These are phyloP conservation scores for Sinotaia quadrata DNA, from an alignment of 2,888 invertebrate genomes.

Conservation along the genomic window DNA sequence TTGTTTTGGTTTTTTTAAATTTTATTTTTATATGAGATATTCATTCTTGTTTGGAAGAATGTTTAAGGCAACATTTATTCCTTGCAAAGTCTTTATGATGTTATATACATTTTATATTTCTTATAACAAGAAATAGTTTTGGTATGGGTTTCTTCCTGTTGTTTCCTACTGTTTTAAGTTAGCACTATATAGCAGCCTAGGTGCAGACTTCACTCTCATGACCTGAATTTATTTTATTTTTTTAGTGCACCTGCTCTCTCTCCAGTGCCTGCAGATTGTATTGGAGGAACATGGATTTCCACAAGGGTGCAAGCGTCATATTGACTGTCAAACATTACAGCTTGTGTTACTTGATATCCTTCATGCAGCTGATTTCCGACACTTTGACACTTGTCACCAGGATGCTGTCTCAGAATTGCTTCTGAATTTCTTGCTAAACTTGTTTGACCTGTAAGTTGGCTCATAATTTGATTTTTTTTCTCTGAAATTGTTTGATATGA, in stretches of 20 bases:
- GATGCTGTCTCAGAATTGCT: slow-evolving; percentile 56
- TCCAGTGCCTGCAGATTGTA: slow-evolving; percentile 79
- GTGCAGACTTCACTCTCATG: no score
- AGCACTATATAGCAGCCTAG: no score
- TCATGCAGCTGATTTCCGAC: slow-evolving; percentile 41
- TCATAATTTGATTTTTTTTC: neutral
- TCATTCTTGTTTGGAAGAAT: no score
- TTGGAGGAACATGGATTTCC: slow-evolving; percentile 81
- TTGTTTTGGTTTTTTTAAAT: no score
- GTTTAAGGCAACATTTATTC: no score
- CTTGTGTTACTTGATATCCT: slow-evolving; percentile 83
- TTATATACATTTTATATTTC: no score
- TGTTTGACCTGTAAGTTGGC: slow-evolving; percentile 63
- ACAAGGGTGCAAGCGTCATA: slow-evolving; percentile 79
- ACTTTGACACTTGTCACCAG: slow-evolving; percentile 60
- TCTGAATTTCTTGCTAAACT: slow-evolving; percentile 63
- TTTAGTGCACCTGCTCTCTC: slow-evolving; percentile 74
- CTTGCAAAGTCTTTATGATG: no score
- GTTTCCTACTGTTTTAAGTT: no score
- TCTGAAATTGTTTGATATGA: neutral
- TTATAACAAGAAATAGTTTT: no score
- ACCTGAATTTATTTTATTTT: neutral
- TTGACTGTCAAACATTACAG: slow-evolving; percentile 81
- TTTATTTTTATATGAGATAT: no score
- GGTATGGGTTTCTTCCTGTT: no score